Conservation (phyloP, 2,797 vertebrate genomes). For the Sciurus carolinensis region DNA sequence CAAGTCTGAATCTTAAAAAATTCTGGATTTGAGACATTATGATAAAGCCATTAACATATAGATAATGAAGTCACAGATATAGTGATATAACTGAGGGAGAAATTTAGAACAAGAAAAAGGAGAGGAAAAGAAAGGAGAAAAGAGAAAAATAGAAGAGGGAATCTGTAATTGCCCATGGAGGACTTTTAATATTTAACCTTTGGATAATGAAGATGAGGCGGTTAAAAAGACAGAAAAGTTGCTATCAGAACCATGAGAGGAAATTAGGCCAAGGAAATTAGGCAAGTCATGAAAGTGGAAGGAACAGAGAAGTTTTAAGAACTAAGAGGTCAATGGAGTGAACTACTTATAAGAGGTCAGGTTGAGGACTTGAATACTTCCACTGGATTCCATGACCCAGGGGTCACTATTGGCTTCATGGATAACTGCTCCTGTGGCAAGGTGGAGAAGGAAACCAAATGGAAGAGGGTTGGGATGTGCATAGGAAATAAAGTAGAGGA, state of each 20-base stretch:
- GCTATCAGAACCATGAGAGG: background rate
- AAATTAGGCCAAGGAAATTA: background rate
- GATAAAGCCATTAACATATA: background rate
- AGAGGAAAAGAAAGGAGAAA: background rate
- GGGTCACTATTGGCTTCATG: background rate
- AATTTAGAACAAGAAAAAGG: slow-evolving; percentile 26
- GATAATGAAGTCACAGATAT: background rate
- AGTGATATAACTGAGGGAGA: background rate
- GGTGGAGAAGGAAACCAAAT: background rate
- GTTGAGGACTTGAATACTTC: background rate
- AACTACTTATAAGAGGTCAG: background rate
- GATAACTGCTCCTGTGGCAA: background rate
- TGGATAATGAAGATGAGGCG: background rate
- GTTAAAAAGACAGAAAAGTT: background rate
- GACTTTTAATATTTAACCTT: background rate
- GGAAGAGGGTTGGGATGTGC: background rate
- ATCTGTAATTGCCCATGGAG: background rate
- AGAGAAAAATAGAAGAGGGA: background rate
- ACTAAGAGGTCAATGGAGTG: background rate
- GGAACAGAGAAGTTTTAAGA: background rate
- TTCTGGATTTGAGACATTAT: background rate
- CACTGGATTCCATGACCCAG: background rate
- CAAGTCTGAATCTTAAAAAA: slow-evolving; percentile 10
- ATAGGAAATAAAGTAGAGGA: background rate
- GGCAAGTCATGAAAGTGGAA: background rate